These are phyloP conservation scores for Toxostoma redivivum DNA, from an alignment of 2,113 vertebrate genomes.

Conservation along the genomic window DNA sequence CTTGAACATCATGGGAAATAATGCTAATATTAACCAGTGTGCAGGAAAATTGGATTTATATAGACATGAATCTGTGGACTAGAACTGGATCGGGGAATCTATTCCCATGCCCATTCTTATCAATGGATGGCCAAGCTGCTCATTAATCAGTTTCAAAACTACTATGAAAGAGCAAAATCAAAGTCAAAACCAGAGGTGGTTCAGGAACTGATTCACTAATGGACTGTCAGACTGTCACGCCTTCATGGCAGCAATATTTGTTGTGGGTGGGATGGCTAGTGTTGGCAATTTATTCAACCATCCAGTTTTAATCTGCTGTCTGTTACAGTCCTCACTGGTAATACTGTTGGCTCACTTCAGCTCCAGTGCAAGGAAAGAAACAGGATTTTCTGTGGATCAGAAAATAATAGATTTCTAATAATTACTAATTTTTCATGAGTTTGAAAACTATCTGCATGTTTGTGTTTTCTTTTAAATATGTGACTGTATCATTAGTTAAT, in stretches of 20 bases:
- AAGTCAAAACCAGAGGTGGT: neutral
- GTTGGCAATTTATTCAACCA: neutral
- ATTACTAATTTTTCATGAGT: neutral
- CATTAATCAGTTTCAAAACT: neutral
- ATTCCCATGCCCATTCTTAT: neutral
- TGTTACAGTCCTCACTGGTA: neutral
- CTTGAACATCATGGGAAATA: neutral
- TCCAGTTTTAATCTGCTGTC: neutral
- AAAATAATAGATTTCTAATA: neutral
- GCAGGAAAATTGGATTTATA: neutral
- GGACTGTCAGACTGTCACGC: neutral
- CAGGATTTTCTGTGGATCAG: neutral
- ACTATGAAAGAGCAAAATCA: neutral
- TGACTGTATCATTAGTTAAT: neutral
- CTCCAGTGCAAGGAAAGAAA: neutral
- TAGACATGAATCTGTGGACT: neutral
- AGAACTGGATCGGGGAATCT: neutral
- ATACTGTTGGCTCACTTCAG: neutral
- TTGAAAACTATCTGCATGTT: neutral
- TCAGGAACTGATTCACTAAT: neutral
- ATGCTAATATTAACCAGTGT: neutral
- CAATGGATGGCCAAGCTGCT: neutral
- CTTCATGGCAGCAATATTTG: neutral
- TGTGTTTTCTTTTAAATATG: accelerated
- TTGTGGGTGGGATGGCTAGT: neutral